Evolutionary conservation across 2,797 vertebrate genomes (phyloP).

Genomic region (Lindbergichthys nudifrons): DNA sequence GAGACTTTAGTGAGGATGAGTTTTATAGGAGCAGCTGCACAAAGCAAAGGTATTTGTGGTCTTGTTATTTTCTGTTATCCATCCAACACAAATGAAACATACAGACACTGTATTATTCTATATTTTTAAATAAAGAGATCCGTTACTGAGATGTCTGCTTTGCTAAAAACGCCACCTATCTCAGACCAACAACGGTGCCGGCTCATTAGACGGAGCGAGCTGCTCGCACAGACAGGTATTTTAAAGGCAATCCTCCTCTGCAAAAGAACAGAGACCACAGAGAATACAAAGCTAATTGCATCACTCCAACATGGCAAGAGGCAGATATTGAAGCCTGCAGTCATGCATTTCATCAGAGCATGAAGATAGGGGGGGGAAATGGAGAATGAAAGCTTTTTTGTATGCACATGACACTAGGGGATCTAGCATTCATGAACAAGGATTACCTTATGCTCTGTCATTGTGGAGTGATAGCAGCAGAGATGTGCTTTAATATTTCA

Average conservation of each 20-base stretch:
- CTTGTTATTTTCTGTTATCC: conserved; percentile 33
- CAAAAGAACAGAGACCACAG: conserved; percentile 56
- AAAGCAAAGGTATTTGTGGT: conserved; percentile 28
- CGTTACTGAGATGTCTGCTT: conserved; percentile 30
- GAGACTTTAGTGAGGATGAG: conserved; percentile 3
- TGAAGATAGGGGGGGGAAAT: conserved; percentile 49
- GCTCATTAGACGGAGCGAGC: conserved; percentile 64
- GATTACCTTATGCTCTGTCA: conserved; percentile 68
- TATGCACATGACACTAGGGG: conserved; percentile 56
- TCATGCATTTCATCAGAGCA: conserved; percentile 65
- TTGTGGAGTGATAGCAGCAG: conserved; percentile 55
- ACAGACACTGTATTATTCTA: conserved; percentile 17
- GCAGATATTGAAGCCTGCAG: conserved; percentile 69
- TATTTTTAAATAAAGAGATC: conserved; percentile 12
- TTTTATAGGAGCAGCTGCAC: conserved; percentile 16
- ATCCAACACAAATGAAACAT: conserved; percentile 29
- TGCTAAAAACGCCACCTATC: conserved; percentile 45
- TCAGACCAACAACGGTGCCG: conserved; percentile 49
- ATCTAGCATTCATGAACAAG: conserved; percentile 59
- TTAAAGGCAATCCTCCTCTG: conserved; percentile 64
- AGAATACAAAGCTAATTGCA: conserved; percentile 78
- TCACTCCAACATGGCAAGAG: conserved; percentile 77
- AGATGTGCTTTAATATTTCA: conserved; percentile 67
- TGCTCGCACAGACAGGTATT: conserved; percentile 69
- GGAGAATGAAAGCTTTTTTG: conserved; percentile 56